Evolutionary conservation across 2,888 invertebrate species (phyloP).

Genomic region (Anodontia alba): DNA sequence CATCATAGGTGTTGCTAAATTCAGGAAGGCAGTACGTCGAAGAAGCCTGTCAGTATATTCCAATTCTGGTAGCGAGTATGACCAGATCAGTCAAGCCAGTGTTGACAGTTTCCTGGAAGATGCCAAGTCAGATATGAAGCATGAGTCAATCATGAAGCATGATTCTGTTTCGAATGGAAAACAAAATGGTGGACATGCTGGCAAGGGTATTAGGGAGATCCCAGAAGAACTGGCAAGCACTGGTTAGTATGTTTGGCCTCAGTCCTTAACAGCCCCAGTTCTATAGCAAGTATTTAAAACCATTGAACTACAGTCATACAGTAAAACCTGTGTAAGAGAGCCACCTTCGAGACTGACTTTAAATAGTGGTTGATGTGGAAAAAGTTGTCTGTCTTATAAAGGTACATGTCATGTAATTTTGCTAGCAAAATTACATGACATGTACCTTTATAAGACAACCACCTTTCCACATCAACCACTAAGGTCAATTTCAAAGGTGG

Average conservation of each 20-base stretch:
- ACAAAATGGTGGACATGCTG: not conserved
- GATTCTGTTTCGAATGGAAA: slow-evolving; percentile 12
- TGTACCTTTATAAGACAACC: too few relatives aligned
- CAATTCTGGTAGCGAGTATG: slow-evolving; percentile 83
- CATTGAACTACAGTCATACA: too few relatives aligned
- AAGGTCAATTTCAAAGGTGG: too few relatives aligned
- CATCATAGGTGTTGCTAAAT: slow-evolving; percentile 94
- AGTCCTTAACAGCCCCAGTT: too few relatives aligned
- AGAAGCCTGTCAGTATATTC: slow-evolving; percentile 82
- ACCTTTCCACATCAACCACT: too few relatives aligned
- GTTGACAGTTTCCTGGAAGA: slow-evolving; percentile 82
- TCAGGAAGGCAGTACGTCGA: slow-evolving; percentile 89
- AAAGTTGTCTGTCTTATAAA: too few relatives aligned
- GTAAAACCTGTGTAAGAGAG: too few relatives aligned
- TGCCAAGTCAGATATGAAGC: slow-evolving; percentile 45
- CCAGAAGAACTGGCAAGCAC: slow-evolving; percentile 62
- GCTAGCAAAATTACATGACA: too few relatives aligned
- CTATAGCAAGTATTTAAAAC: too few relatives aligned
- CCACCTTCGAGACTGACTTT: too few relatives aligned
- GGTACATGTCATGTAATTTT: too few relatives aligned
- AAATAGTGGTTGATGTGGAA: too few relatives aligned
- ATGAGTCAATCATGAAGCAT: slow-evolving; percentile 51
- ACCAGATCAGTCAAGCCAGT: slow-evolving; percentile 81
- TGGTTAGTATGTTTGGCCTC: slow-evolving; percentile 63
- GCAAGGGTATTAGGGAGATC: slow-evolving; percentile 23